Conservation (phyloP, 2,888 invertebrate species). For the Agonopterix heracliana region DNA sequence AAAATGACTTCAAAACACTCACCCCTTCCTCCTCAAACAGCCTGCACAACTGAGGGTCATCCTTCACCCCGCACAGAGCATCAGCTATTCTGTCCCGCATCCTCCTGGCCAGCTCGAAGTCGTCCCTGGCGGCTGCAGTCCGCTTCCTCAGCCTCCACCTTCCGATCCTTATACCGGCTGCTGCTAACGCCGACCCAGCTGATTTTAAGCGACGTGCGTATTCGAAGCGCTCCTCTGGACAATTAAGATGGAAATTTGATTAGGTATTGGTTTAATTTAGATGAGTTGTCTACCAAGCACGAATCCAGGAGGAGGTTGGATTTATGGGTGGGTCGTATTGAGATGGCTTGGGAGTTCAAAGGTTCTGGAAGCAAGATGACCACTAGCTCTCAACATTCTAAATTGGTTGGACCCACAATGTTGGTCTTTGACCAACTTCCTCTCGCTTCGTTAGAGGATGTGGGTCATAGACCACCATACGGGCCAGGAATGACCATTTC, state of each 20-base stretch:
- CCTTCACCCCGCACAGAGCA: constrained; percentile 85
- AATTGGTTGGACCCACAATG: too few relatives aligned
- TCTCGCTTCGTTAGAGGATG: too few relatives aligned
- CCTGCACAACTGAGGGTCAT: constrained; percentile 83
- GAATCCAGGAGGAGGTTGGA: too few relatives aligned
- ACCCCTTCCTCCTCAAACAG: constrained; percentile 88
- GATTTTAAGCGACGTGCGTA: constrained; percentile 94
- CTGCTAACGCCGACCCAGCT: constrained; percentile 87
- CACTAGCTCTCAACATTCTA: too few relatives aligned
- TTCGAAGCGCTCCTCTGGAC: constrained; percentile 91
- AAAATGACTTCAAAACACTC: constrained; percentile 16
- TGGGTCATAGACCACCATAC: too few relatives aligned
- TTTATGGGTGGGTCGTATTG: too few relatives aligned
- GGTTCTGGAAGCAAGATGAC: too few relatives aligned
- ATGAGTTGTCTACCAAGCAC: too few relatives aligned
- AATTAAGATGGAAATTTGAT: neutral
- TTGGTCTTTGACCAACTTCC: too few relatives aligned
- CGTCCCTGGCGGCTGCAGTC: constrained; percentile 93
- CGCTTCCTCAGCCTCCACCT: constrained; percentile 94
- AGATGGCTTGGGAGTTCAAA: too few relatives aligned
- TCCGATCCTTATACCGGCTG: constrained; percentile 92
- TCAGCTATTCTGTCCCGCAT: constrained; percentile 94
- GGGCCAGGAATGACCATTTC: too few relatives aligned
- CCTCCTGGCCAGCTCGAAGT: constrained; percentile 92
- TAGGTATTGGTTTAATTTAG: too few relatives aligned